These are phyloP conservation scores for Drosophila mayri DNA, from an alignment of 1,140 invertebrate genomes.

Conservation along the genomic window DNA sequence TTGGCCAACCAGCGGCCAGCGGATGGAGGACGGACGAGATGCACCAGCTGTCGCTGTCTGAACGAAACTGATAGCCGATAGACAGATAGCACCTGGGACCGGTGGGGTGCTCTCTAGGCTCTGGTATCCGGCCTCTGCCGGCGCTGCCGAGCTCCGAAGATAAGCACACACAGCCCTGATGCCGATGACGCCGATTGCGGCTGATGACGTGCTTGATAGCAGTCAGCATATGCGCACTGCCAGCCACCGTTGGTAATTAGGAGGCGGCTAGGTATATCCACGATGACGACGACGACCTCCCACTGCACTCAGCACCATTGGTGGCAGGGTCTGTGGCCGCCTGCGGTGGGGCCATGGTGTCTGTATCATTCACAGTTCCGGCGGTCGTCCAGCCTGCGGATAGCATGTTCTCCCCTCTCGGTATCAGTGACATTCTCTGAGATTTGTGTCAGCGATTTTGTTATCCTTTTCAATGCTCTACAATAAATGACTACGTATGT, in stretches of 20 bases:
- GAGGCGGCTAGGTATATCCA: conserved; percentile 6
- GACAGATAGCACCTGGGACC: conserved; percentile 4
- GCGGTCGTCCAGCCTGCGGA: neutral
- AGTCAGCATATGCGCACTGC: conserved; percentile 55
- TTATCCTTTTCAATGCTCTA: neutral
- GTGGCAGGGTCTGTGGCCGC: neutral
- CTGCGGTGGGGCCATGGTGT: conserved; percentile 2
- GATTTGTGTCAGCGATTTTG: conserved; percentile 1
- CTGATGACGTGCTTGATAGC: conserved; percentile 74
- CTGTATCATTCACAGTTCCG: neutral
- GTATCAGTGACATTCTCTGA: neutral
- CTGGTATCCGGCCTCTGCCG: conserved; percentile 11
- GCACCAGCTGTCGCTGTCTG: conserved; percentile 49
- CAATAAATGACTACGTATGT: neutral
- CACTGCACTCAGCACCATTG: neutral
- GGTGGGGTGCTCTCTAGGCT: neutral
- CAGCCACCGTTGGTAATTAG: conserved; percentile 39
- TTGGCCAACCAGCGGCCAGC: conserved; percentile 4
- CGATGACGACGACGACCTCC: neutral
- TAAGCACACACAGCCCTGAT: conserved; percentile 18
- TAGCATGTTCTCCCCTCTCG: neutral
- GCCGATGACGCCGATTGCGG: conserved; percentile 56
- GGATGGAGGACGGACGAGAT: conserved; percentile 11
- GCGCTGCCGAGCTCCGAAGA: conserved; percentile 5
- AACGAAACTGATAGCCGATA: conserved; percentile 40